phyloP scores from a whole-genome alignment of 1,140 invertebrate genomes.

The Heliconius nattereri region DNA sequence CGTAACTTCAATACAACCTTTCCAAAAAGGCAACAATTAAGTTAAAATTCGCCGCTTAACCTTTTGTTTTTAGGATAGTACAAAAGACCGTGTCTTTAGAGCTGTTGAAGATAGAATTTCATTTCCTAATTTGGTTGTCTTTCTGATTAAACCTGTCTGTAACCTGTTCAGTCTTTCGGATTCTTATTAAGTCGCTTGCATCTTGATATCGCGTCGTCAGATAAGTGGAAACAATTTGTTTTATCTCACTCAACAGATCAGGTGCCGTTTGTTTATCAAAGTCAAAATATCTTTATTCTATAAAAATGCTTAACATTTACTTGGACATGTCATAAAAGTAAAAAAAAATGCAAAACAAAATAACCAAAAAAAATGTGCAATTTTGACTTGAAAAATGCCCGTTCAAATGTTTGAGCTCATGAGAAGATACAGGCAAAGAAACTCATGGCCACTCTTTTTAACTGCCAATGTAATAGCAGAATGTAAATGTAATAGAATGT shows the following conservation, averaged over 20 bases:
- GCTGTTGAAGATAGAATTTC: constrained; percentile 9
- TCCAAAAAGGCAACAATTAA: neutral
- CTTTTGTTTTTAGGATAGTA: neutral
- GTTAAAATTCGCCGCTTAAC: neutral
- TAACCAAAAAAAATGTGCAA: too few species aligned
- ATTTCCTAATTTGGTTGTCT: constrained; percentile 28
- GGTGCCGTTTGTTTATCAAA: constrained; percentile 33
- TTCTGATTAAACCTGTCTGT: constrained; percentile 32
- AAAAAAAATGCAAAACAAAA: too few species aligned
- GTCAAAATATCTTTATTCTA: too few species aligned
- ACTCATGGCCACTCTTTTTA: too few species aligned
- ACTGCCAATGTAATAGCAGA: too few species aligned
- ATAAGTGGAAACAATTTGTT: constrained; percentile 37
- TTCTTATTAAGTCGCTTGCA: constrained; percentile 37
- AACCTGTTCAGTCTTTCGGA: constrained; percentile 35
- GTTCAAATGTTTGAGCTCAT: too few species aligned
- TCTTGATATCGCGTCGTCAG: constrained; percentile 31
- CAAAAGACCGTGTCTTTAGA: neutral
- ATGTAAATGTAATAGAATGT: too few species aligned
- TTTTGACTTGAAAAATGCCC: too few species aligned
- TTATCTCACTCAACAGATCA: constrained; percentile 34
- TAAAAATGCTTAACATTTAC: too few species aligned
- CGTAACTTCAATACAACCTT: neutral
- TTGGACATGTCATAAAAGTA: too few species aligned
- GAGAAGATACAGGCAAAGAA: too few species aligned